These are phyloP conservation scores for Plestiodon gilberti DNA, from an alignment of 2,113 vertebrate species.

Conservation along the genomic window DNA sequence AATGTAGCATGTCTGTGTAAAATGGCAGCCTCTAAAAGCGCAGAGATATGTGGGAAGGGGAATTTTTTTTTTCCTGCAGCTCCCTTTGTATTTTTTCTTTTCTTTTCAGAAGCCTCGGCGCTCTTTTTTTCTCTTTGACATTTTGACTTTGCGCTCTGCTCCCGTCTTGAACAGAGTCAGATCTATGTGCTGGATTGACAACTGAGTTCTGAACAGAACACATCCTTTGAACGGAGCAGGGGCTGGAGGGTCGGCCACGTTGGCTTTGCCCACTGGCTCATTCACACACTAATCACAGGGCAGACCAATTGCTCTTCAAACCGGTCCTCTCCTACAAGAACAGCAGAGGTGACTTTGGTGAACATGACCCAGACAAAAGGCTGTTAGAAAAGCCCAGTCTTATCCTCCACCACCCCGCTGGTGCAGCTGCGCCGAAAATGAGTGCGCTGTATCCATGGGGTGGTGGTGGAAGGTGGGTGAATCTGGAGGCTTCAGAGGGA, in stretches of 20 bases:
- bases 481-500: no score
- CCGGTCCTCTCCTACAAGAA: not conserved
- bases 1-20: slow-evolving; percentile 1
- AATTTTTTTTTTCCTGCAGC: not conserved
- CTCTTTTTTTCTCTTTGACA: not conserved
- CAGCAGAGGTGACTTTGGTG: not conserved
- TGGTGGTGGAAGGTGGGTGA: no score
- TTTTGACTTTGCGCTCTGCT: slow-evolving; percentile 25
- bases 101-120: not conserved
- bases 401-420: no score
- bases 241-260: not conserved
- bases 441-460: no score
- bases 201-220: not conserved
- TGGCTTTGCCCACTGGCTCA: not conserved
- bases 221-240: not conserved
- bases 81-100: slow-evolving; percentile 1
- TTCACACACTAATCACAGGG: not conserved
- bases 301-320: not conserved
- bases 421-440: no score
- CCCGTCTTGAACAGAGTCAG: not conserved
- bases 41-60: not conserved
- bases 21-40: slow-evolving; percentile 3
- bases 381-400: not conserved
- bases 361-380: no score
- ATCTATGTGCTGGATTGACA: not conserved